A percentile compares a stretch with the other conserved stretches of the same genome.
Evolutionary conservation across 2,113 vertebrate genomes (phyloP).

Genomic region (Protobothrops mucrosquamatus): DNA sequence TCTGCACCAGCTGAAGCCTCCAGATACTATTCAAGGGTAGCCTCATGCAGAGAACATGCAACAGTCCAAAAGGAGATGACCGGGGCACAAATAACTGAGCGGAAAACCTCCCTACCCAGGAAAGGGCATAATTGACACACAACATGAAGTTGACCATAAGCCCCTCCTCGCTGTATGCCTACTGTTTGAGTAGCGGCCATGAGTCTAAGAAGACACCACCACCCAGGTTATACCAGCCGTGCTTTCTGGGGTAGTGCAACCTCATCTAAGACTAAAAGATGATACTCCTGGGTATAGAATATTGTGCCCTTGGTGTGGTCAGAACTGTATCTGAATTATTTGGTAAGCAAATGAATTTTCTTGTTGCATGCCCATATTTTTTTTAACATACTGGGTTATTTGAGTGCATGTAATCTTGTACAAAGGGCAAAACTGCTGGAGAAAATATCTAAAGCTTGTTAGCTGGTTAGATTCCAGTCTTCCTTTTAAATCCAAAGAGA

Average conservation of each 20-base stretch:
- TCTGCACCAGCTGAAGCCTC: neutral
- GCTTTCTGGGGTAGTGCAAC: neutral
- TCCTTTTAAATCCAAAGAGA: neutral
- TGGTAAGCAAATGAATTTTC: neutral
- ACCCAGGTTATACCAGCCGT: neutral
- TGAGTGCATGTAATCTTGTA: neutral
- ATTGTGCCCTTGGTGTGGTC: neutral
- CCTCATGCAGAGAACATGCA: no score
- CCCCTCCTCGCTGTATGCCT: neutral
- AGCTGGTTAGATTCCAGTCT: neutral
- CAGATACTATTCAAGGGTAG: no score
- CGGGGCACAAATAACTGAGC: no score
- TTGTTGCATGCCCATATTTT: neutral
- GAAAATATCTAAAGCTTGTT: neutral
- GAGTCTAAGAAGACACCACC: neutral
- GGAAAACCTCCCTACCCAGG: no score
- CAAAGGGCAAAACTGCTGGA: neutral
- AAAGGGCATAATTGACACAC: no score
- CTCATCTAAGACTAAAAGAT: neutral
- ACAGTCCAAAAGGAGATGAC: no score
- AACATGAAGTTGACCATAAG: neutral
- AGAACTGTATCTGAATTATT: neutral
- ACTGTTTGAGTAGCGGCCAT: neutral
- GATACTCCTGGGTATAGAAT: neutral
- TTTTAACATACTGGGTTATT: neutral